A percentile compares a stretch with the other conserved stretches of the same genome.
Evolutionary conservation across 2,113 vertebrate genomes (phyloP).

Genomic region (Syngnathus typhle): DNA sequence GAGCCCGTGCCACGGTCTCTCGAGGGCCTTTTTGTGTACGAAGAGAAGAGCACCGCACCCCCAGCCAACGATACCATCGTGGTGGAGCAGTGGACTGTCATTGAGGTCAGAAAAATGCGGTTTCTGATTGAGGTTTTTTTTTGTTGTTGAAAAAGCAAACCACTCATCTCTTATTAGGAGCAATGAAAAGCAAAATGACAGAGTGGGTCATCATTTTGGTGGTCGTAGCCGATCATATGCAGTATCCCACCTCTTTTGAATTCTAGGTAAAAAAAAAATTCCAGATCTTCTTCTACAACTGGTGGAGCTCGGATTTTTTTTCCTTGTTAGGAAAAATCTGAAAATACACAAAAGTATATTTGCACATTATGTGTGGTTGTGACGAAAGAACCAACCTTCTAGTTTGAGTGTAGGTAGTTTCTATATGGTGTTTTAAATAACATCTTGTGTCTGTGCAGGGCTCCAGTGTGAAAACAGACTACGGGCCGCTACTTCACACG

Average conservation of each 20-base stretch:
- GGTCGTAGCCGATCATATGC: no score
- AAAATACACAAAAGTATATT: no score
- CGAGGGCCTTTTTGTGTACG: constrained; percentile 92
- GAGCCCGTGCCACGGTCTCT: constrained; percentile 84
- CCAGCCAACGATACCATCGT: constrained; percentile 91
- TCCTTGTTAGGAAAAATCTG: no score
- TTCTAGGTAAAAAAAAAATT: no score
- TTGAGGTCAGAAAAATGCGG: constrained; percentile 76
- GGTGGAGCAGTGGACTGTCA: constrained; percentile 95
- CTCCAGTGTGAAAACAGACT: constrained; percentile 88
- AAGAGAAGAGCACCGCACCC: constrained; percentile 76
- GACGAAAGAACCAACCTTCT: background rate
- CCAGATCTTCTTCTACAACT: no score
- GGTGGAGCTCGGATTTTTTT: no score
- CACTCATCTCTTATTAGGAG: background rate
- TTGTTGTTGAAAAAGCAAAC: background rate
- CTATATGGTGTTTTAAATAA: background rate
- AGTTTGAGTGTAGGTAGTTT: background rate
- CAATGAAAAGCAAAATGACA: background rate
- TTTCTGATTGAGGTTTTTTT: background rate
- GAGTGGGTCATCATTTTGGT: no score
- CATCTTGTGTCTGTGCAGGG: constrained; percentile 64
- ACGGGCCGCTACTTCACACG: constrained; percentile 90
- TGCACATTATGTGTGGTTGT: background rate
- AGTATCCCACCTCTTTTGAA: no score